These are phyloP conservation scores for Philypnodon macrostomus DNA, from an alignment of 2,797 vertebrate species.

Conservation along the genomic window DNA sequence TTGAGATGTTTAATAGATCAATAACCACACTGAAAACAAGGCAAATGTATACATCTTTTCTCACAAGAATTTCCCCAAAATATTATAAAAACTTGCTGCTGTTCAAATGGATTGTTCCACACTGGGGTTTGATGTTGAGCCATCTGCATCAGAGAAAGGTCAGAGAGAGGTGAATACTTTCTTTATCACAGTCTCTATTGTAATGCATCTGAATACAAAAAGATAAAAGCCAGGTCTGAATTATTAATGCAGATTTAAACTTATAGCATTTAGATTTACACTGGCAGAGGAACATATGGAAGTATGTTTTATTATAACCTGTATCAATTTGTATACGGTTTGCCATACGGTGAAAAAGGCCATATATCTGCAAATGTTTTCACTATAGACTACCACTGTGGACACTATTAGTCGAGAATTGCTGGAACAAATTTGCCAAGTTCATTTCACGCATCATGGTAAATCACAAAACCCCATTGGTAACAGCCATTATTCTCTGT, in stretches of 20 bases:
- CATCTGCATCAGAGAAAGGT: conserved; percentile 35
- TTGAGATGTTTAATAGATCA: too few species aligned
- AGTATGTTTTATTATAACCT: too few species aligned
- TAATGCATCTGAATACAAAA: conserved; percentile 34
- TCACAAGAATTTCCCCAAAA: too few species aligned
- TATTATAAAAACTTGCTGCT: conserved; percentile 9
- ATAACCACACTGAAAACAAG: too few species aligned
- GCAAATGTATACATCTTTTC: too few species aligned
- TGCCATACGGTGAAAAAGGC: not conserved
- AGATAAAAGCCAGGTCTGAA: conserved; percentile 44
- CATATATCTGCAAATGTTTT: conserved; percentile 11
- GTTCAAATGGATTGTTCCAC: conserved; percentile 1
- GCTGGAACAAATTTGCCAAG: conserved; percentile 62
- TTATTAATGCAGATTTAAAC: conserved; percentile 48
- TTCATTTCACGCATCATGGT: conserved; percentile 74
- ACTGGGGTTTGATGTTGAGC: conserved; percentile 16
- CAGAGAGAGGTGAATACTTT: conserved; percentile 28
- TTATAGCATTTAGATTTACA: conserved; percentile 23
- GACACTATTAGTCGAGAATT: conserved; percentile 59
- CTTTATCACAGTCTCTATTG: conserved; percentile 17
- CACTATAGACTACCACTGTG: conserved; percentile 24
- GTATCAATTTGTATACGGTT: too few species aligned
- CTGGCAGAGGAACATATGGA: too few species aligned
- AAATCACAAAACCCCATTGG: conserved; percentile 56
- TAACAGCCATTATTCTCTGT: conserved; percentile 59